Base-by-base conservation (phyloP, 2,888 invertebrate species). In the Suillia variegata region DNA sequence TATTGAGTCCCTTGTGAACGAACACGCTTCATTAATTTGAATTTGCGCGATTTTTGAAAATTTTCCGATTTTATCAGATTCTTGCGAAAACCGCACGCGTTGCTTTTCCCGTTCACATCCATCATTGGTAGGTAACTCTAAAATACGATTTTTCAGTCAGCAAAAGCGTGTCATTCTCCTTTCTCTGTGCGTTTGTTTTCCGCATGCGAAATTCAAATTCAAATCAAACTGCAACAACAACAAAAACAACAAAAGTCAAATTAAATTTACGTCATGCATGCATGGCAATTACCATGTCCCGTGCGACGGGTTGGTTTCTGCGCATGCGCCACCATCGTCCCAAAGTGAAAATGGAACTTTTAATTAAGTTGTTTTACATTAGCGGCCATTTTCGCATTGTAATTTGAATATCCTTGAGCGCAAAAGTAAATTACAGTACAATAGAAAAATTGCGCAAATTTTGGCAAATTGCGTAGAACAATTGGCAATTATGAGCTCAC, bases 11-110 rank as follows among this genome's bases (percentile, higher is more conserved):
- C 13, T 38, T 38, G n/a, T 31, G 31, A 12, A 8, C 31, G 31
- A 12, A 31, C 31, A n/a, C 38, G 38, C 38, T 38, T 38, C 38
- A 38, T 38, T 38, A 38, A 38, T 38, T 38, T n/a, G n/a, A 38
- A 38, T 38, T 10, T 38, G 38, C 38, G n/a, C 38, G n/a, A 38
- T 38, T 38, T 6, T 38, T 38, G 13, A 6, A 26, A n/a, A 38
- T 38, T 38, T 38, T 38, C 6, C 38, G 38, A 38, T n/a, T 38
- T n/a, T 5, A 38, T 38, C 38, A 38, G 10, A 38, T 38, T n/a
- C n/a, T 38, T 5, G 38, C 38, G 4, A 13, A 13, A 38, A 38
- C 15, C 31, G 12, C 6, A 6, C 6, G 31, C 31, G 31, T n/a
- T n/a, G n/a, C n/a, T n/a, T n/a, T n/a, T n/a, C n/a, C n/a, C n/a